Conservation (phyloP, 2,797 vertebrate genomes). For the Esox masquinongy region DNA sequence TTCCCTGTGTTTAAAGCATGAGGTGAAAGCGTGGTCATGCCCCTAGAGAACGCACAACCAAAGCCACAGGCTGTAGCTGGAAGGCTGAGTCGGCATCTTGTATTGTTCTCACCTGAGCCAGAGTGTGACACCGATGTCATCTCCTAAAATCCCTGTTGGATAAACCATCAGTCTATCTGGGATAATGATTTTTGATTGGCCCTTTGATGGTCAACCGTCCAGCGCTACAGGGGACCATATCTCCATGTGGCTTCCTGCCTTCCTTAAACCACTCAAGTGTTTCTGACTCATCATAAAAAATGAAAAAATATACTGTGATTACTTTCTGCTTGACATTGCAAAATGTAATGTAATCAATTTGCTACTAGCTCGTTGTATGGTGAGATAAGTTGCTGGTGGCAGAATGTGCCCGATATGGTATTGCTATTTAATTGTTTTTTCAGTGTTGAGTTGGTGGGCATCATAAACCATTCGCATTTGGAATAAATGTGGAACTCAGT, state of each 20-base stretch:
- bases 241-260: neutral
- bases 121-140: neutral
- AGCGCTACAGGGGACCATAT: neutral
- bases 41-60: conserved; percentile 8
- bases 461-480: neutral
- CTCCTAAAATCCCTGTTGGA: neutral
- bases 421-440: conserved; percentile 3
- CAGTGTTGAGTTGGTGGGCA: neutral
- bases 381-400: neutral
- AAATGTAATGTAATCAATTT: neutral
- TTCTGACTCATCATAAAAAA: neutral
- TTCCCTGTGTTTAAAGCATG: conserved; percentile 33
- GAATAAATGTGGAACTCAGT: neutral
- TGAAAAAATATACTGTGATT: neutral
- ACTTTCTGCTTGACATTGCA: neutral
- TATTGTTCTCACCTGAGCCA: conserved; percentile 24
- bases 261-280: neutral
- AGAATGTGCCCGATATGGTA: neutral
- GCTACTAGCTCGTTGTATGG: neutral
- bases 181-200: neutral
- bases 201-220: neutral
- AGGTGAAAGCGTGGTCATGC: conserved; percentile 29
- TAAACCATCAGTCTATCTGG: neutral
- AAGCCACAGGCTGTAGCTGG: neutral
- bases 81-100: neutral